phyloP scores from a whole-genome alignment of 1,140 invertebrate genomes.

The Micrasema longulum region DNA sequence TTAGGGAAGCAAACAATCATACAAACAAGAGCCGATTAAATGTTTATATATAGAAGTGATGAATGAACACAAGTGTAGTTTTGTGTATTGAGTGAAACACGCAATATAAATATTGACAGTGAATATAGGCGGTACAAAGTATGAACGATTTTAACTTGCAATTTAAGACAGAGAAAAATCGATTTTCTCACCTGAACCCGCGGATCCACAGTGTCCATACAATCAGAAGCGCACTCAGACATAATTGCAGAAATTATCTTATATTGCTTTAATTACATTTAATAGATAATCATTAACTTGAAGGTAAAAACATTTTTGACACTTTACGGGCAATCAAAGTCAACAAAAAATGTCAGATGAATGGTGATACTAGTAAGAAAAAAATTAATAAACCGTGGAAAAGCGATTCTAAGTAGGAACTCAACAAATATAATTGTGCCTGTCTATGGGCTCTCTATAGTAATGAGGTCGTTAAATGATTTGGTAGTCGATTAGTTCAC shows the following conservation, averaged over 20 bases:
- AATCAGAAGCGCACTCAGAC: slow-evolving; percentile 59
- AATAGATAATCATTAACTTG: slow-evolving; percentile 35
- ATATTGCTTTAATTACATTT: slow-evolving; percentile 40
- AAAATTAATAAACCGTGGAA: too few relatives aligned
- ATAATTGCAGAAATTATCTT: slow-evolving; percentile 33
- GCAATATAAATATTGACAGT: slow-evolving; percentile 43
- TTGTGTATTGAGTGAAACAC: slow-evolving; percentile 6
- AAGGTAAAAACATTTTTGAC: slow-evolving; percentile 43
- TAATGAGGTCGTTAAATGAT: too few relatives aligned
- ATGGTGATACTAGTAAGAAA: slow-evolving; percentile 29
- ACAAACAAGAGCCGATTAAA: not conserved
- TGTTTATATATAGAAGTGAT: slow-evolving; percentile 30
- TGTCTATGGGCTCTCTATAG: too few relatives aligned
- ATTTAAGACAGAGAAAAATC: slow-evolving; percentile 55
- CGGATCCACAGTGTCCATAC: slow-evolving; percentile 69
- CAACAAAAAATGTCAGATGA: slow-evolving; percentile 48
- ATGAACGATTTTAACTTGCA: slow-evolving; percentile 8
- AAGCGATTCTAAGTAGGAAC: too few relatives aligned
- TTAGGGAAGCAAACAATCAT: too few relatives aligned
- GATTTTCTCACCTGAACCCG: slow-evolving; percentile 70
- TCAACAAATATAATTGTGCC: too few relatives aligned
- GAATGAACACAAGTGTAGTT: not conserved
- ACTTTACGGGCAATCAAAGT: slow-evolving; percentile 39
- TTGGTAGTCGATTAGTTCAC: too few relatives aligned
- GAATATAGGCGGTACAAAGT: slow-evolving; percentile 12